phyloP scores from a whole-genome alignment of 2,113 vertebrate genomes.

The Copsychus sechellarum region DNA sequence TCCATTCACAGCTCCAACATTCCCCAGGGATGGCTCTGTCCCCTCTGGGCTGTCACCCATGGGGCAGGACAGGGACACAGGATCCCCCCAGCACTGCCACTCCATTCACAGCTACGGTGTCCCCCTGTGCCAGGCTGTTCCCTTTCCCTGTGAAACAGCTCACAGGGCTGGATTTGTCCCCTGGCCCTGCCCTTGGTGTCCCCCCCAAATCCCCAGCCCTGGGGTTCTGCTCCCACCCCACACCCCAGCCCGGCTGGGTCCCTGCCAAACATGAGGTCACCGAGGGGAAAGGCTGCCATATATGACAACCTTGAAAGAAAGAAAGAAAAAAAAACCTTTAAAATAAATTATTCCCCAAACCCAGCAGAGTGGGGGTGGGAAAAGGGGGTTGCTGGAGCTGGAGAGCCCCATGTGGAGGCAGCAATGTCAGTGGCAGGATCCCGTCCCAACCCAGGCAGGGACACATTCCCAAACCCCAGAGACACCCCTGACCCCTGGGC shows the following conservation, averaged over 20 bases:
- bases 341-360: neutral
- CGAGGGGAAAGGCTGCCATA: constrained; percentile 53
- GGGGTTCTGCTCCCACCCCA: neutral
- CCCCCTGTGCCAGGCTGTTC: neutral
- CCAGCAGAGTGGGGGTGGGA: fast-evolving
- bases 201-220: fast-evolving
- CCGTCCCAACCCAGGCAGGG: fast-evolving
- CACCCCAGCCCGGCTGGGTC: neutral
- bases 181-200: no score
- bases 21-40: neutral
- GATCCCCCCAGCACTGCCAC: neutral
- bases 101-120: fast-evolving
- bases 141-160: neutral
- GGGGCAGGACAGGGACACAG: neutral
- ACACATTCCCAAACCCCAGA: neutral
- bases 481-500: neutral
- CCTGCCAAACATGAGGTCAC: constrained; percentile 56
- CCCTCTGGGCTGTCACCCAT: neutral
- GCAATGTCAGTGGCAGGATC: fast-evolving
- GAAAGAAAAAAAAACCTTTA: neutral
- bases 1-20: fast-evolving
- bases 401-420: fast-evolving
- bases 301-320: constrained; percentile 7
- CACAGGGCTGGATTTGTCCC: neutral
- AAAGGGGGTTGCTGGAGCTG: neutral